Evolutionary conservation across 2,113 vertebrate genomes (phyloP).

Genomic region (Reinhardtius hippoglossoides): DNA sequence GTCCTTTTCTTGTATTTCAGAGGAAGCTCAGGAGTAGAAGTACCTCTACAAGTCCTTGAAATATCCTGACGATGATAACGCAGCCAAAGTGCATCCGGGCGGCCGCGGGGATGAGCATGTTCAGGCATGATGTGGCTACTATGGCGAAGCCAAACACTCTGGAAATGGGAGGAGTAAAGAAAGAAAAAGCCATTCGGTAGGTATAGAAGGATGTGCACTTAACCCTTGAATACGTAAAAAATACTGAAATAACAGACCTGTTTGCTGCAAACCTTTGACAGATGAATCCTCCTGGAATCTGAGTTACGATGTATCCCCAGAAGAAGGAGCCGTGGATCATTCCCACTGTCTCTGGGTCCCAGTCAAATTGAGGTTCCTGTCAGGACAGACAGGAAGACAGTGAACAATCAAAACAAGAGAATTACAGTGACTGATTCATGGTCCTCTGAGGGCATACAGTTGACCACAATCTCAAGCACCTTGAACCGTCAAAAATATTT

Average conservation of each 20-base stretch:
- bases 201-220: neutral
- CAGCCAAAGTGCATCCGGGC: conserved; percentile 89
- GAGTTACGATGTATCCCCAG: conserved; percentile 96
- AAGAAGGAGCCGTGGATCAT: conserved; percentile 96
- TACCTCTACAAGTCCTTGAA: conserved; percentile 94
- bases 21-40: neutral
- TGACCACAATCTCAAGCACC: too few species aligned
- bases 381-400: neutral
- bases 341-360: conserved; percentile 93
- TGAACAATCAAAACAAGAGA: neutral
- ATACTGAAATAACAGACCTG: conserved; percentile 77
- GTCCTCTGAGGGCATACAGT: too few species aligned
- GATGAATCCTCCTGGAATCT: conserved; percentile 94
- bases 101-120: conserved; percentile 91
- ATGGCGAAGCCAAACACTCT: conserved; percentile 95
- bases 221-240: too few species aligned
- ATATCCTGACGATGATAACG: conserved; percentile 90
- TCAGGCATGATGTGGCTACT: conserved; percentile 90
- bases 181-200: neutral
- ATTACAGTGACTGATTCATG: neutral
- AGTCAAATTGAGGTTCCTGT: conserved; percentile 91
- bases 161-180: conserved; percentile 20
- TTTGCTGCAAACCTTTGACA: conserved; percentile 94
- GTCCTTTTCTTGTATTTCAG: neutral
- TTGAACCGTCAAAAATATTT: too few species aligned